These are phyloP conservation scores for Danionella cerebrum DNA, from an alignment of 2,113 vertebrate genomes.

Conservation along the genomic window DNA sequence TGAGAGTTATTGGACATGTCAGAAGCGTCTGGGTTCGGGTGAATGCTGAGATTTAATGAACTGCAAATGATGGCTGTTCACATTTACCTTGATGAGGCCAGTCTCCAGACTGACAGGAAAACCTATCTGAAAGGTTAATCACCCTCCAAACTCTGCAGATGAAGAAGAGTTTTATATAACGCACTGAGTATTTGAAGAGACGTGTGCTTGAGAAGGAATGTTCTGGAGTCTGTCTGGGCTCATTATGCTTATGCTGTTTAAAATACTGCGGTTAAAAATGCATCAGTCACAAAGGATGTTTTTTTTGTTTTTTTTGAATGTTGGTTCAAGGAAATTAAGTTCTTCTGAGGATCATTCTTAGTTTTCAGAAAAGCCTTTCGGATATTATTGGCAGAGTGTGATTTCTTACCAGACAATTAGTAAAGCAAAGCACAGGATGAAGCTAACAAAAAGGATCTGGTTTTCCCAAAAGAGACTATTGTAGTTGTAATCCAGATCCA, in stretches of 20 bases:
- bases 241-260: not conserved
- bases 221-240: not conserved
- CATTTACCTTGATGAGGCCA: not conserved
- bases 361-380: too few relatives aligned
- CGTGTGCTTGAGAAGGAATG: not conserved
- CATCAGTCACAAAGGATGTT: not conserved
- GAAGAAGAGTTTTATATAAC: not conserved
- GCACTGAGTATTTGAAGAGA: not conserved
- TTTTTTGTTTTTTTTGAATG: not conserved
- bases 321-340: not conserved
- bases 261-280: not conserved
- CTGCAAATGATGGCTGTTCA: not conserved
- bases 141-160: not conserved
- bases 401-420: too few relatives aligned
- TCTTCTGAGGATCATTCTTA: not conserved
- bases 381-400: too few relatives aligned
- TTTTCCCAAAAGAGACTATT: not conserved
- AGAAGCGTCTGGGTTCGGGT: not conserved
- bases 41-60: conserved; percentile 13
- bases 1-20: not conserved
- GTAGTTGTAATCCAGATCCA: not conserved
- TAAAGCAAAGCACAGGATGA: not conserved
- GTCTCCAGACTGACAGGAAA: not conserved
- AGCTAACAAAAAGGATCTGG: not conserved
- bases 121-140: conserved; percentile 16